Percentiles rank a stretch among this genome's conserved stretches.
Conservation (phyloP, 2,888 invertebrate genomes). For the Trichopria drosophilae region DNA sequence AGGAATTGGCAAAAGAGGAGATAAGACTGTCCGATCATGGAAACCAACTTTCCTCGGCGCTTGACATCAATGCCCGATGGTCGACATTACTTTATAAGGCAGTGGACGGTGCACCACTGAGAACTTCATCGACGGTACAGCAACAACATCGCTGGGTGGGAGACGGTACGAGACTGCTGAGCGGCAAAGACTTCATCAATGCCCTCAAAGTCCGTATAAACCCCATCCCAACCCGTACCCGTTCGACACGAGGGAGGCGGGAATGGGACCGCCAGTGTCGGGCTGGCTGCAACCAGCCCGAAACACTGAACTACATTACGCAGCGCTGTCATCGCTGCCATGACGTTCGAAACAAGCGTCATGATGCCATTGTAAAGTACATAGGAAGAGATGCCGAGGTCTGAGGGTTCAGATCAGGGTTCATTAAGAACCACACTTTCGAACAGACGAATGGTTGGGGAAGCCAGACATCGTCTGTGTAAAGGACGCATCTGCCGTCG, state of each 20-base stretch:
- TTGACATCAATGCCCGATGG: background rate
- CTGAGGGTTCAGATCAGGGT: conserved; percentile 37
- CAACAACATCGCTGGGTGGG: conserved; percentile 24
- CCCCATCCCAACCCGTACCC: conserved; percentile 42
- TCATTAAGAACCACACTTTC: conserved; percentile 34
- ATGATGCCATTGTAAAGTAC: conserved; percentile 12
- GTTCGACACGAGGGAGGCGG: conserved; percentile 40
- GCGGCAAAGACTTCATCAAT: conserved; percentile 26
- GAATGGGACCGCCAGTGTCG: conserved; percentile 37
- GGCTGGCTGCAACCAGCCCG: conserved; percentile 42
- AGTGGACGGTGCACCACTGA: conserved; percentile 24
- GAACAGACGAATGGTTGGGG: conserved; percentile 20
- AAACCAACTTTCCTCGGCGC: background rate
- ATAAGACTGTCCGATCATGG: background rate
- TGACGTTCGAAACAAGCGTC: conserved; percentile 39
- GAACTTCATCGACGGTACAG: background rate
- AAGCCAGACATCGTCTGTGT: conserved; percentile 5
- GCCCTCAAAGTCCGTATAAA: conserved; percentile 41
- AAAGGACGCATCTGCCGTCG: background rate
- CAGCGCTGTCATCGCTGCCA: conserved; percentile 48
- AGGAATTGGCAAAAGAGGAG: background rate
- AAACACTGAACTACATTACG: conserved; percentile 46
- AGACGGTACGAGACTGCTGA: conserved; percentile 22
- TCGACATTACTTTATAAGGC: conserved; percentile 25
- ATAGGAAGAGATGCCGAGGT: background rate